A percentile compares a stretch with the other conserved stretches of the same genome.
Evolutionary conservation across 2,797 vertebrate genomes (phyloP).

Genomic region (Champsocephalus gunnari): DNA sequence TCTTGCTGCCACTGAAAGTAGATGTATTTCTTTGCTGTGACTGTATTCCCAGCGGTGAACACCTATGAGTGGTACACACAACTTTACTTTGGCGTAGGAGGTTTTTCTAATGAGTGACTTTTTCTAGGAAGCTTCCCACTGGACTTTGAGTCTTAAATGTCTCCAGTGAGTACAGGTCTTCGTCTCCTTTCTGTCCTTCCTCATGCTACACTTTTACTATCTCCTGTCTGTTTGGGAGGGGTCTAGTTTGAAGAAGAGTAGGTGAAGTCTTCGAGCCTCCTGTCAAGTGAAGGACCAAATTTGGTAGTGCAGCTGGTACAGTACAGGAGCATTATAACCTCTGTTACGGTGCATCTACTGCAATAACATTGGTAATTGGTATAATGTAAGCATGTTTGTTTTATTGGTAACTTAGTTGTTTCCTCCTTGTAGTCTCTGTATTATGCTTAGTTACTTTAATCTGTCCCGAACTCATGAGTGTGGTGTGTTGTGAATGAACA

Average conservation of each 20-base stretch:
- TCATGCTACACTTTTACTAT: not conserved
- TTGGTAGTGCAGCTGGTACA: constrained; percentile 56
- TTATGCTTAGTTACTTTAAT: not conserved
- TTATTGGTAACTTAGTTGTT: not conserved
- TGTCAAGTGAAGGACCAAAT: constrained; percentile 60
- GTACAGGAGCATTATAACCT: constrained; percentile 11
- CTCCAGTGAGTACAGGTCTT: constrained; percentile 11
- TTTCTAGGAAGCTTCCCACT: constrained; percentile 47
- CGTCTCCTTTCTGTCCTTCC: not conserved
- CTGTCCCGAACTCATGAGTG: constrained; percentile 17
- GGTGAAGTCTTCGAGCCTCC: constrained; percentile 48
- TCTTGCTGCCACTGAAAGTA: constrained; percentile 44
- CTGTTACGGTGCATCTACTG: not conserved
- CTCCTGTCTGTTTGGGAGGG: constrained; percentile 27
- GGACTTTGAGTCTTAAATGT: constrained; percentile 36
- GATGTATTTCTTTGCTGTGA: constrained; percentile 57
- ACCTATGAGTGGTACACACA: constrained; percentile 44
- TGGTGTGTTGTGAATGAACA: constrained; percentile 36
- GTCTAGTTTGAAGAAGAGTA: constrained; percentile 46
- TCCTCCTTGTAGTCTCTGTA: not conserved
- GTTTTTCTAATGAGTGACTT: constrained; percentile 62
- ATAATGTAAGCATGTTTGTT: not conserved
- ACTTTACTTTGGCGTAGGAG: constrained; percentile 39
- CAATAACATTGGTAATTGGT: not conserved
- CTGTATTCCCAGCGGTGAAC: constrained; percentile 43